Percentiles rank a stretch among this genome's conserved stretches.
phyloP scores from a whole-genome alignment of 1,140 invertebrate genomes.

The Lepidurus couesii region DNA sequence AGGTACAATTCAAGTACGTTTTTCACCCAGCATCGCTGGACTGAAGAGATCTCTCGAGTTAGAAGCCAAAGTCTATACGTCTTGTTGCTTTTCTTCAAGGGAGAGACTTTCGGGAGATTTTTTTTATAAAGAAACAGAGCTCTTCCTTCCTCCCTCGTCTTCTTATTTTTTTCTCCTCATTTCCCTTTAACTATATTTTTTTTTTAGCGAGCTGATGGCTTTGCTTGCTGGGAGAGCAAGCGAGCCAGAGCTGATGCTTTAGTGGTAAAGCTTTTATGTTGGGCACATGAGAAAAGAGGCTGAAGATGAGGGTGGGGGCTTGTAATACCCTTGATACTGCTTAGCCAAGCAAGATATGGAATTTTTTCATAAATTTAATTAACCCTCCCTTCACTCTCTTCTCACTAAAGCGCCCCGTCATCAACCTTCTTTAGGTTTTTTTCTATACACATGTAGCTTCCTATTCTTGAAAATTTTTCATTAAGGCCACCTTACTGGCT shows the following conservation, averaged over 20 bases:
- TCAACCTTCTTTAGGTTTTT: background rate
- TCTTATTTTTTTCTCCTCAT: background rate
- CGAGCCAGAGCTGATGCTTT: background rate
- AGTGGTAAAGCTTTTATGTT: conserved; percentile 22
- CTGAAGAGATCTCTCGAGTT: too few species aligned
- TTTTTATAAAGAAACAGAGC: too few species aligned
- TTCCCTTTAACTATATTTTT: background rate
- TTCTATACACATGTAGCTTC: background rate
- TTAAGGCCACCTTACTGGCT: too few species aligned
- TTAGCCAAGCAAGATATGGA: conserved; percentile 3
- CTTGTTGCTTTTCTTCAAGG: background rate
- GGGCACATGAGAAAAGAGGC: background rate
- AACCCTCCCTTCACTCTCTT: background rate
- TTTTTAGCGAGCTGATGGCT: background rate
- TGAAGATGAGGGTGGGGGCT: conserved; percentile 6
- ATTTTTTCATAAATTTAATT: conserved; percentile 10
- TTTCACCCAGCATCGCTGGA: too few species aligned
- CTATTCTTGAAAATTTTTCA: too few species aligned
- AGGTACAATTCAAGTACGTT: too few species aligned
- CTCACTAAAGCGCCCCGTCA: background rate
- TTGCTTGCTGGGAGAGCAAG: background rate
- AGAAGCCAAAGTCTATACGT: background rate
- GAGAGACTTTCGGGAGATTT: background rate
- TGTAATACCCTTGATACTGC: conserved; percentile 22
- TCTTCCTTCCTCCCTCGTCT: background rate